Evolutionary conservation across 2,888 invertebrate genomes (phyloP).

Genomic region (Drosophila vallismaia): DNA sequence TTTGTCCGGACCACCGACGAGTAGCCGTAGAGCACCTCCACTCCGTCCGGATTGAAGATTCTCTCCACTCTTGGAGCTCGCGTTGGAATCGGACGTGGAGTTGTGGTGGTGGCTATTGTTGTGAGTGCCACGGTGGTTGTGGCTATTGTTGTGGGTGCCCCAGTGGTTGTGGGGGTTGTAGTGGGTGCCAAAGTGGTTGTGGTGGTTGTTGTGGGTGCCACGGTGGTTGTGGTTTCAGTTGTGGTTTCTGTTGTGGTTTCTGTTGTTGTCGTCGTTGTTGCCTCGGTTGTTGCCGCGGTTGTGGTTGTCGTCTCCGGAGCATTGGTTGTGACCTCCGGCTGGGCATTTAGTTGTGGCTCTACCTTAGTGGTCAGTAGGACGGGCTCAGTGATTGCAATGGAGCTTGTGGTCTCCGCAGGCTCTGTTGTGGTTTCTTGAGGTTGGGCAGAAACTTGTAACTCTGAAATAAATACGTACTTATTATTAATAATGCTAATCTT

Average conservation of each 20-base stretch:
- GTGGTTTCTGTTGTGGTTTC: constrained; percentile 1
- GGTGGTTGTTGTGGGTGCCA: background rate
- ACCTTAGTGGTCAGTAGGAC: background rate
- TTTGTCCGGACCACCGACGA: constrained; percentile 75
- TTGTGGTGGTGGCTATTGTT: constrained; percentile 30
- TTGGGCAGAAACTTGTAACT: background rate
- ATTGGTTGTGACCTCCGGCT: constrained; percentile 11
- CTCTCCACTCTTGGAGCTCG: constrained; percentile 71
- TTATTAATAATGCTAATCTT: background rate
- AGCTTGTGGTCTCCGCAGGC: background rate
- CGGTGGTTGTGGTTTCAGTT: constrained; percentile 11
- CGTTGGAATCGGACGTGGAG: constrained; percentile 41
- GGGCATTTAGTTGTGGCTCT: background rate
- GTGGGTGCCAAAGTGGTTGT: constrained; percentile 5
- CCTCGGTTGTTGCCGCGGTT: constrained; percentile 6
- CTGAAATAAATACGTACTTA: background rate
- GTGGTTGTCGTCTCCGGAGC: constrained; percentile 16
- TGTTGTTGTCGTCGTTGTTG: constrained; percentile 15
- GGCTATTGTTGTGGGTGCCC: constrained; percentile 1
- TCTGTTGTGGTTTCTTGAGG: constrained; percentile 5
- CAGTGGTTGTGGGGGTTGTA: background rate
- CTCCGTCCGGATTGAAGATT: constrained; percentile 76
- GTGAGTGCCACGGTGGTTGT: constrained; percentile 10
- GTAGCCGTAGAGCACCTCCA: constrained; percentile 80
- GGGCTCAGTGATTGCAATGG: constrained; percentile 7